Evolutionary conservation across 2,888 invertebrate species (phyloP).

Genomic region (Sepioteuthis lessoniana): DNA sequence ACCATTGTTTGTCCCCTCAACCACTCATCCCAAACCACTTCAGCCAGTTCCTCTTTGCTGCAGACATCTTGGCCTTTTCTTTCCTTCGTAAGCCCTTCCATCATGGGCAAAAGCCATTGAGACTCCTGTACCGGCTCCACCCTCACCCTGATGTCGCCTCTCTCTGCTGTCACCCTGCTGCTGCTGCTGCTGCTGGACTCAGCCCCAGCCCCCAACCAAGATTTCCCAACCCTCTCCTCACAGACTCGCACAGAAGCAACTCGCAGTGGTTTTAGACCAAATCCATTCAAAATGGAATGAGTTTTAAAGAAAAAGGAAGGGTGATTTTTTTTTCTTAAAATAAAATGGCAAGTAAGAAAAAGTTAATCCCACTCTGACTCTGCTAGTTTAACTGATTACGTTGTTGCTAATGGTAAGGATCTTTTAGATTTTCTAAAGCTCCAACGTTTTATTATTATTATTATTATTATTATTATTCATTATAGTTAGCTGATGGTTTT

Average conservation of each 20-base stretch:
- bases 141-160: background rate
- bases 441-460: no score
- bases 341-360: slow-evolving; percentile 9
- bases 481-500: no score
- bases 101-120: slow-evolving; percentile 8
- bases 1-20: background rate
- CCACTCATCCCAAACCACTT: background rate
- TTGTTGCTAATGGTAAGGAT: background rate
- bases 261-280: background rate
- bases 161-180: background rate
- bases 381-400: background rate
- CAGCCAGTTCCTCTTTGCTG: background rate
- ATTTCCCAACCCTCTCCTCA: background rate
- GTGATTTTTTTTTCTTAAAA: background rate
- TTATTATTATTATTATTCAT: no score
- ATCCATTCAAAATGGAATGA: background rate
- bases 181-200: background rate
- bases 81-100: slow-evolving; percentile 33
- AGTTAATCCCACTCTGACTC: background rate
- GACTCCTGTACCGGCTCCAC: background rate
- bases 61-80: background rate
- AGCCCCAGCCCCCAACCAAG: background rate
- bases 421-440: background rate
- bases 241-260: background rate
- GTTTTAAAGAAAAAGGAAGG: background rate